These are phyloP conservation scores for Pseudochaenichthys georgianus DNA, from an alignment of 2,797 vertebrate genomes.

Conservation along the genomic window DNA sequence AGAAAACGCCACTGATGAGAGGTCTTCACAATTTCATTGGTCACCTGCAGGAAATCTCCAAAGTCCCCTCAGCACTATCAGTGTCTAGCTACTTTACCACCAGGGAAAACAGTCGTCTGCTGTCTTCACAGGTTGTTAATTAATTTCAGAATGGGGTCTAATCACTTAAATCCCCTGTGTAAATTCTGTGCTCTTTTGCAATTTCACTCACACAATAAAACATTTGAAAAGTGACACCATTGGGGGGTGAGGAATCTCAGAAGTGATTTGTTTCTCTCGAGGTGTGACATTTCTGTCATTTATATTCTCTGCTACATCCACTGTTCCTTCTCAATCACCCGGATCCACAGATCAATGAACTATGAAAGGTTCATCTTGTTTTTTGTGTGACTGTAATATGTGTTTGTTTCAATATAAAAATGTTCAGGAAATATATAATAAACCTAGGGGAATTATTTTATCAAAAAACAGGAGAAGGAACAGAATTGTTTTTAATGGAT, in stretches of 20 bases:
- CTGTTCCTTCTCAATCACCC: neutral
- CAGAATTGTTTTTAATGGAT: constrained; percentile 33
- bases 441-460: constrained; percentile 5
- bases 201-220: constrained; percentile 30
- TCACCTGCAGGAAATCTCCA: constrained; percentile 26
- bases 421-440: constrained; percentile 12
- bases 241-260: constrained; percentile 27
- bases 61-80: constrained; percentile 26
- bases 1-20: too few relatives aligned
- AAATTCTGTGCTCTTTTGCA: constrained; percentile 25
- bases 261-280: constrained; percentile 16
- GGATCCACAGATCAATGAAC: constrained; percentile 20
- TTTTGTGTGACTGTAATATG: constrained; percentile 1
- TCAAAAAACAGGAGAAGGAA: constrained; percentile 29
- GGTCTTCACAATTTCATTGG: constrained; percentile 4
- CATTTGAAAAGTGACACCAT: constrained; percentile 29
- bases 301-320: constrained; percentile 10
- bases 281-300: constrained; percentile 33
- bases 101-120: constrained; percentile 49
- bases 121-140: constrained; percentile 65
- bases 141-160: constrained; percentile 64
- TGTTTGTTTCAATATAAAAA: constrained; percentile 20
- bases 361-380: constrained; percentile 11
- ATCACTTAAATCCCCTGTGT: constrained; percentile 49
- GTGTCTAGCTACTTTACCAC: constrained; percentile 22